A percentile compares a stretch with the other conserved stretches of the same genome.
phyloP scores from a whole-genome alignment of 2,113 vertebrate species.

The Pseudorasbora parva region DNA sequence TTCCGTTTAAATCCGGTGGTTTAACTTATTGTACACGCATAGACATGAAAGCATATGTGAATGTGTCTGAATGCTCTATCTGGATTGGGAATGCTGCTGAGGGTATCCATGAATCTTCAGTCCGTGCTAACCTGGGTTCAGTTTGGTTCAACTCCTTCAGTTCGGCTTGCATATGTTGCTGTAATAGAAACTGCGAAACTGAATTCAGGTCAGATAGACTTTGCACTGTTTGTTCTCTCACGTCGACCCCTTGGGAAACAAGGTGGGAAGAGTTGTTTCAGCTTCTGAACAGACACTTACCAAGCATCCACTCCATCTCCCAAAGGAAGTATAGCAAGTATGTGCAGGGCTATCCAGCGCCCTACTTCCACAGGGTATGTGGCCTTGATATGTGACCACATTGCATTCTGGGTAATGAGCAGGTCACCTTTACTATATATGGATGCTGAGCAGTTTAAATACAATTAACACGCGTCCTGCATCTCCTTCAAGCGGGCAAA shows the following conservation, averaged over 20 bases:
- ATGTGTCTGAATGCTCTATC: not conserved
- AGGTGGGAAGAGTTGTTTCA: constrained; percentile 15
- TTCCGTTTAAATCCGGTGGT: not conserved
- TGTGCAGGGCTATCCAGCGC: constrained; percentile 13
- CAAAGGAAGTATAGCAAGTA: constrained; percentile 25
- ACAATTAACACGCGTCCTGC: not conserved
- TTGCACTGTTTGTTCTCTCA: not conserved
- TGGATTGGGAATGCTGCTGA: not conserved
- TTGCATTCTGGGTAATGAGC: constrained; percentile 47
- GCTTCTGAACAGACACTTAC: constrained; percentile 11
- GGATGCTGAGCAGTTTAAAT: constrained; percentile 38
- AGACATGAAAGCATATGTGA: not conserved
- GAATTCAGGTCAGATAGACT: constrained; percentile 37
- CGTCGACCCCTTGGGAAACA: not conserved
- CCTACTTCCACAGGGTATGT: constrained; percentile 43
- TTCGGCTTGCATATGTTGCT: not conserved
- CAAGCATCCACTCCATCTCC: not conserved
- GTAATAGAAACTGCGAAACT: not conserved
- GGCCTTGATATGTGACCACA: constrained; percentile 38
- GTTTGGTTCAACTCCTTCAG: no score
- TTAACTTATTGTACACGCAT: not conserved
- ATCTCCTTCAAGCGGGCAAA: not conserved
- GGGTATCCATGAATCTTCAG: not conserved
- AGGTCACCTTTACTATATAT: constrained; percentile 66
- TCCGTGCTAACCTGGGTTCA: not conserved